Evolutionary conservation across 2,888 invertebrate genomes (phyloP), one percentile per base, ranked within the genome.

Genomic region (Neoscelio sp.): DNA sequence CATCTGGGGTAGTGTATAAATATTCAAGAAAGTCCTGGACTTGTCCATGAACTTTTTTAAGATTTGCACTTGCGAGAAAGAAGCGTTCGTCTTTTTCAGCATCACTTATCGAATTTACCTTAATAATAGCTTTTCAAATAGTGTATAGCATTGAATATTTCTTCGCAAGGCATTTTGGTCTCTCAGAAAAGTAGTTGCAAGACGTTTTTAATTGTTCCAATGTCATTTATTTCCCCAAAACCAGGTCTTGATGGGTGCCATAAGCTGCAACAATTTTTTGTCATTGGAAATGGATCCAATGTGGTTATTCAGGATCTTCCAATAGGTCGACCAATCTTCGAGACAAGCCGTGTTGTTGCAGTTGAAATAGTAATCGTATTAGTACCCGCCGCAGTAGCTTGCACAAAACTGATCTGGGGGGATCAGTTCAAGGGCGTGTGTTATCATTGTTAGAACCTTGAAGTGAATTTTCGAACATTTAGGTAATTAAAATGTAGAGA

Each of bases 121-220:
- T 90, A 82, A 77, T 90, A 90, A 73, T 89, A 90, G 77, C 87
- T 88, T 71, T 89, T 89, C 23, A 90, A 84, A 73, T 89, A 90
- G 62, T 89, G 89, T 38, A 88, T 82, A 0, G 88, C 90, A 30
- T 89, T 88, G 23, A 89, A 86, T 20, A 90, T 87, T 78, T 90
- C 90, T 64, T 90, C 90, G 48, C 90, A 90, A 1, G 90, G 90
- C 81, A 87, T 87, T 68, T 83, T 83, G 3, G 85, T 85, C 62
- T 87, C 86, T 0, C 78, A 80, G 70, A 85, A 84, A 3, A 90
- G 81, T 60, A 89, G 84, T 18, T 85, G 79, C 7, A 90, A 82
- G 5, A 87, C 85, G 23, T 75, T 75, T 74, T 88, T 89, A 0
- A 89, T 89, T 1, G 90, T 88, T 5, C 89, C 88, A 8, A 90